These are phyloP conservation scores for Leucosticte australis DNA, from an alignment of 2,113 vertebrate genomes.

Conservation along the genomic window DNA sequence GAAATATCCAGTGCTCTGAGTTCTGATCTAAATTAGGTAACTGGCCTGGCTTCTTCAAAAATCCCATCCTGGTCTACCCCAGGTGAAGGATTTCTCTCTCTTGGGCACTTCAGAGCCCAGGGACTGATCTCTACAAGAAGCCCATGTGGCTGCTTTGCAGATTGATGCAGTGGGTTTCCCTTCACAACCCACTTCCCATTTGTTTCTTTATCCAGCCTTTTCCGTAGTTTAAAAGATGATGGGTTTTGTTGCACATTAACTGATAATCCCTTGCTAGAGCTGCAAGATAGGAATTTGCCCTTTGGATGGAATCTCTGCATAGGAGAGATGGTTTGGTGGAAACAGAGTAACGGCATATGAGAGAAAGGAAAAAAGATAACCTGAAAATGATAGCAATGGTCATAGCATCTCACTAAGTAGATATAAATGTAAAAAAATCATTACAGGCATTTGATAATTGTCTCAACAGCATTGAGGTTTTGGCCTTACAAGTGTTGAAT, in stretches of 20 bases:
- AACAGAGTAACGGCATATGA: not conserved
- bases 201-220: not conserved
- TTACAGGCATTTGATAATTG: not conserved
- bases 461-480: not conserved
- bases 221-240: not conserved
- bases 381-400: not conserved
- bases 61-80: not conserved
- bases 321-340: not conserved
- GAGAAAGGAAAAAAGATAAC: not conserved
- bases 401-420: not conserved
- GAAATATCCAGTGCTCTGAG: not conserved
- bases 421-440: not conserved
- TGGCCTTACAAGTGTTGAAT: not conserved
- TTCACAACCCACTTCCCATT: not conserved
- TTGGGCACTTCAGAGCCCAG: not conserved
- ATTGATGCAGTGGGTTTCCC: not conserved
- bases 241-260: not conserved
- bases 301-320: not conserved
- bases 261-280: not conserved
- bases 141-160: not conserved
- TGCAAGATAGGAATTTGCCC: not conserved
- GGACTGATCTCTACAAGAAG: not conserved
- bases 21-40: not conserved
- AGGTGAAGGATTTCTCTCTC: not conserved
- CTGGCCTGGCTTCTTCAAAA: not conserved